Base-by-base conservation (phyloP, 2,797 vertebrate genomes). In the Syngnathus rostellatus region DNA sequence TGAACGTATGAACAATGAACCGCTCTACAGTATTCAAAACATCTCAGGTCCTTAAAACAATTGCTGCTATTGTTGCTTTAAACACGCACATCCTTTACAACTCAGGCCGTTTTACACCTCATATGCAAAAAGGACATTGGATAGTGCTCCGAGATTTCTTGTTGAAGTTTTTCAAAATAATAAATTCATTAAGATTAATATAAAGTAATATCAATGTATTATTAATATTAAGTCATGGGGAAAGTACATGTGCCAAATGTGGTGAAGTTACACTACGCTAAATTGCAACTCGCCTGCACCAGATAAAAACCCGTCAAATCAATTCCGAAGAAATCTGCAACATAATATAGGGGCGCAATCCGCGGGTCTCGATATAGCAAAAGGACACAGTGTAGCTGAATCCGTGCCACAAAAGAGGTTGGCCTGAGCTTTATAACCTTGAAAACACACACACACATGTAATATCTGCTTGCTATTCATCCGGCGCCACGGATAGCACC, bases 51-150 rank as follows among this genome's bases (percentile, higher is more conserved):
- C 21, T 25, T 4, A 54, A 1, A 59, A 60, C 16, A 74, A 83
- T 80, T 81, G 68, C 83, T 79, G 80, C 25, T 19, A 61, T 40
- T 38, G 57, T 38, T 31, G 11, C 17, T 58, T 38, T 38, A 68
- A 39, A 69, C 53, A 25, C 5, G 53, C 1, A 54, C 11, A 1
- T 8, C n/a, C 21, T 51, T 21, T 10, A 8, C 2, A 21, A 51
- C 45, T 46, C 2, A 9, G 14, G 14, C 45, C 45, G 16, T 46
- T 16, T 46, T 16, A 46, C 45, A 46, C 16, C 45, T 16, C 5
- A 46, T 16, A 46, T 46, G 12, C 45, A 5, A 46, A 17, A 17
- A 46, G 14, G 41, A 41, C 40, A 41, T 9, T 41, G 40, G 40
- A 43, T 31, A 31, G 31, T 31, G 31, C 31, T 31, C 31, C 31